Evolutionary conservation across 2,888 invertebrate genomes (phyloP).

Genomic region (Harmothoe impar): DNA sequence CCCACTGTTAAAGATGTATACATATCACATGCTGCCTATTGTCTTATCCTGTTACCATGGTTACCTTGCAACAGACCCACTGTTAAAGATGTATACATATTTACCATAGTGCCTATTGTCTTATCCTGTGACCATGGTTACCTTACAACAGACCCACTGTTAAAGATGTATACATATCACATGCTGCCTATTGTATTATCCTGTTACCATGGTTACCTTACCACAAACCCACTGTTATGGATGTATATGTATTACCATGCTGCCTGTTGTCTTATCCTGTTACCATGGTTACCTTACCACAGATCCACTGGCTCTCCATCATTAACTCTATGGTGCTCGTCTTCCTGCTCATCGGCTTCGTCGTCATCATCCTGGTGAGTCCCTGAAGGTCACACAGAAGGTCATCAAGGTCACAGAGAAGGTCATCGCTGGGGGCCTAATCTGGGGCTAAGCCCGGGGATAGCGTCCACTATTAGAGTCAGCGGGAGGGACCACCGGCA

Average conservation of each 20-base stretch:
- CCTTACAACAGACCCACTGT: slow-evolving; percentile 84
- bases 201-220: not conserved
- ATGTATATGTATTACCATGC: not conserved
- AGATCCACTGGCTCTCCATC: slow-evolving; percentile 85
- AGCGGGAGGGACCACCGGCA: not conserved
- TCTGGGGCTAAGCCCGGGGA: slow-evolving; percentile 15
- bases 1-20: no score
- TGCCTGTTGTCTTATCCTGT: not conserved
- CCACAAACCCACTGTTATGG: no score
- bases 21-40: no score
- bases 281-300: slow-evolving; percentile 68
- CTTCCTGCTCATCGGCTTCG: slow-evolving; percentile 84
- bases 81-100: no score
- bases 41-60: no score
- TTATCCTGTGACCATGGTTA: not conserved
- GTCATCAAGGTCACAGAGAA: slow-evolving; percentile 5
- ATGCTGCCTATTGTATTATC: no score
- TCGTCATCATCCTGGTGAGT: slow-evolving; percentile 85
- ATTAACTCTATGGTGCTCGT: slow-evolving; percentile 85
- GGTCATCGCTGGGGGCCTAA: not conserved
- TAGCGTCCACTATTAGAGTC: not conserved
- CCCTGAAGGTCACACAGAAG: not conserved
- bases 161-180: no score
- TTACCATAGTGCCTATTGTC: no score
- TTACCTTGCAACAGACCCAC: no score